These are phyloP conservation scores for Aythya fuligula DNA, from an alignment of 2,797 vertebrate genomes.

Conservation along the genomic window DNA sequence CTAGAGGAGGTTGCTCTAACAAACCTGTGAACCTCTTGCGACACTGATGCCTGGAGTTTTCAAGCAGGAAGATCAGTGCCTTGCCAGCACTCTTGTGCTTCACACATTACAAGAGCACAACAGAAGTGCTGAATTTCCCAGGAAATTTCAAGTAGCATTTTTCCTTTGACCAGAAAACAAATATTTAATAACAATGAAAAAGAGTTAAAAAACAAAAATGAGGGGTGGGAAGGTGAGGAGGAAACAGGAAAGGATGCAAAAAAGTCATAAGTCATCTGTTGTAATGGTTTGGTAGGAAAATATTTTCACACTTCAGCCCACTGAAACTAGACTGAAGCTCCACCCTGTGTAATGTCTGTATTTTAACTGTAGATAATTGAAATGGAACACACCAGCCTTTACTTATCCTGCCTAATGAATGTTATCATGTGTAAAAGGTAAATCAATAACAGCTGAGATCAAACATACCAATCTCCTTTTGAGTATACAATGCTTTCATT, in stretches of 20 bases:
- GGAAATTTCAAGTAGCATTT: neutral
- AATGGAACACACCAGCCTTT: conserved; percentile 67
- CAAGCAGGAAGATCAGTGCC: neutral
- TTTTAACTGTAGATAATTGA: conserved; percentile 70
- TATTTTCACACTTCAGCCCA: conserved; percentile 48
- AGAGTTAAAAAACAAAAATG: neutral
- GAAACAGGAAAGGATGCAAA: neutral
- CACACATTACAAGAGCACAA: neutral
- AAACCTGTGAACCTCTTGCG: neutral
- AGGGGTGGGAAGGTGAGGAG: neutral
- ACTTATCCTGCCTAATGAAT: conserved; percentile 75
- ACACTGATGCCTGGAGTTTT: neutral
- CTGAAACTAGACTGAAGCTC: conserved; percentile 64
- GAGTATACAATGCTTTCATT: conserved; percentile 75
- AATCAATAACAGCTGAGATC: conserved; percentile 78
- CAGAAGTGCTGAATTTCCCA: neutral
- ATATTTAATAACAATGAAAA: conserved; percentile 36
- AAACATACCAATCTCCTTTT: conserved; percentile 75
- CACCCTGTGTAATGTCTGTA: conserved; percentile 47
- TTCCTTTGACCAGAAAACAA: conserved; percentile 25
- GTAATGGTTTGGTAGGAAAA: conserved; percentile 56
- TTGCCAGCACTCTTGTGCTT: neutral
- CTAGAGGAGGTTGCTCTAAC: neutral
- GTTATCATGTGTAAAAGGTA: conserved; percentile 77
- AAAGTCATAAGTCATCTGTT: conserved; percentile 34